Evolutionary conservation across 2,113 vertebrate genomes (phyloP).

Genomic region (Lepisosteus osseus): DNA sequence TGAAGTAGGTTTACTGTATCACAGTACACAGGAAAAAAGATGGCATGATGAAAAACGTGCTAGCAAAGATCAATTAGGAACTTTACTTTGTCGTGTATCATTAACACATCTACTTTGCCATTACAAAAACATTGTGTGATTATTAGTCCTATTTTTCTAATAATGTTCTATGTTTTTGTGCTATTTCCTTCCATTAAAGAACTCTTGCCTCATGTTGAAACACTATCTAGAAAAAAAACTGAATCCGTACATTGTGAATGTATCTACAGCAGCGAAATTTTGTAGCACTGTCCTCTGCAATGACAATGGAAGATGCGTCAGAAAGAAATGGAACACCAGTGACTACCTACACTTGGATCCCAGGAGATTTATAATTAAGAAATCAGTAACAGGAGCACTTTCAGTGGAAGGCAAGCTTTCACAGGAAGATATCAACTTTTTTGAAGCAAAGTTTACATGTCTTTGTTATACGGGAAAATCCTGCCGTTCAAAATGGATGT

Average conservation of each 20-base stretch:
- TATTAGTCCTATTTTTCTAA: too few relatives aligned
- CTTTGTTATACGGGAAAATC: conserved; percentile 56
- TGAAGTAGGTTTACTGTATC: too few relatives aligned
- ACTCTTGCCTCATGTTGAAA: conserved; percentile 59
- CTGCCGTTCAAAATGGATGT: conserved; percentile 30
- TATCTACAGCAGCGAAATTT: conserved; percentile 68
- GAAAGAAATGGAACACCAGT: conserved; percentile 67
- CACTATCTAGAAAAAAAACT: conserved; percentile 56
- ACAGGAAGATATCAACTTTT: conserved; percentile 54
- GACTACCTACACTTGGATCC: conserved; percentile 77
- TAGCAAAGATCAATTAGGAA: too few relatives aligned
- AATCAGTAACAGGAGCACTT: conserved; percentile 46
- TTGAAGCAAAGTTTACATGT: conserved; percentile 64
- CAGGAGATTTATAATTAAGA: conserved; percentile 51
- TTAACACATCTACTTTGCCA: too few relatives aligned
- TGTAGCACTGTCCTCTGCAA: conserved; percentile 68
- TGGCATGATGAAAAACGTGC: too few relatives aligned
- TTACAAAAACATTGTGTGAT: background rate
- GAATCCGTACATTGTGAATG: conserved; percentile 75
- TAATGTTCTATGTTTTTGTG: background rate
- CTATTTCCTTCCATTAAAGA: conserved; percentile 42
- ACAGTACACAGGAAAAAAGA: too few relatives aligned
- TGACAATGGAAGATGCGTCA: conserved; percentile 59
- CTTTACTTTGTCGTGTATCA: too few relatives aligned
- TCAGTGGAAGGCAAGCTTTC: conserved; percentile 56